Evolutionary conservation across 2,888 invertebrate genomes (phyloP), one percentile per base, ranked within the genome.

Genomic region (Pinctada fucata): DNA sequence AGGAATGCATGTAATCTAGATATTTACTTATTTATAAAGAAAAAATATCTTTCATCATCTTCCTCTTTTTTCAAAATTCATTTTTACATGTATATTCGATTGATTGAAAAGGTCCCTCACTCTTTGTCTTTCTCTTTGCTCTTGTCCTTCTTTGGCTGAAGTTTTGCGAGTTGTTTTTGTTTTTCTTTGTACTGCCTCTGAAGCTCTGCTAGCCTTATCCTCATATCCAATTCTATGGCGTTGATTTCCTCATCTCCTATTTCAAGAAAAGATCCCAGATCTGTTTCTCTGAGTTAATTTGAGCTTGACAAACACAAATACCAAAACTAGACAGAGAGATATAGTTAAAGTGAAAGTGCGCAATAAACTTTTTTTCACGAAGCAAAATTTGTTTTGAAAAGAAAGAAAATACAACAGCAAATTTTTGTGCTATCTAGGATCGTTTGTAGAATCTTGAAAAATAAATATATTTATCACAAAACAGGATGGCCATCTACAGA

Each of bases 101-200:
- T 16, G 5, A 69, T 69, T 69, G 16, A n/a, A 50, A n/a, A 69
- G 58, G 58, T 58, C 58, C 31, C 31, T 58, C 13, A 58, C 58
- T 58, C 58, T 58, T 58, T 58, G 6, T 58, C 58, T 72, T 75
- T 76, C 72, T 83, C 86, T 50, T 73, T 75, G 31, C 85, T 86
- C 72, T 76, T 82, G 16, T 81, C 80, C 66, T 82, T 82, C 79
- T 85, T 88, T 52, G 87, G 78, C 89, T 92, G 87, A 77, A 94
- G 93, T 87, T 94, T 94, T 6, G 90, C 90, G n/a, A 97, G 93
- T 92, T 97, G 96, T 51, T 95, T 95, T 90, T 97, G 96, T 90
- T 96, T 96, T 90, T 97, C 97, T 82, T 95, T 95, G 90, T 96
- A 93, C 89, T 96, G 95, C 49, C 95, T 94, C 88, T 97, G 96